Evolutionary conservation across 1,140 invertebrate species (phyloP), one percentile per base, ranked within the genome.

Genomic region (Sminthurides bifidus): DNA sequence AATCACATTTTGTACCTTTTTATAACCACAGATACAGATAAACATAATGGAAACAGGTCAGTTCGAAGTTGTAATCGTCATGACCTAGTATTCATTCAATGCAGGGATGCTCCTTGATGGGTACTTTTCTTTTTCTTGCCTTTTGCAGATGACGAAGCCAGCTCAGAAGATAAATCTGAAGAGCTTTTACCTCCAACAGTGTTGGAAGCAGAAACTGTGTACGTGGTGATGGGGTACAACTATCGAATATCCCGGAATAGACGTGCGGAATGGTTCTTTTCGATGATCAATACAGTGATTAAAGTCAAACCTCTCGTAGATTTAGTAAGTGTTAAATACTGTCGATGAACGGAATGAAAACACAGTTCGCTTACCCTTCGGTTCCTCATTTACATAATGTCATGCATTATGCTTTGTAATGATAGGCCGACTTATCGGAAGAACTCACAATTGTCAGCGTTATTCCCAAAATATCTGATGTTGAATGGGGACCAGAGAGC

Each of bases 181-280:
- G 54, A 49, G n/a, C 19, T 15, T 3, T 27, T 27, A 15, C 15
- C 33, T 2, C 45, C 17, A 19, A 29, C 6, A 26, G 44, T 75
- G 56, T 66, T 81, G n/a, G 77, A 81, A 66, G 83, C 83, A 29
- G 76, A 77, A 43, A 76, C 77, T 44, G 75, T 85, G 2, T 85
- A 80, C 68, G 69, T 85, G 14, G 67, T 85, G 23, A 80, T 87
- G 79, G 82, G 81, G 62, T 81, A 82, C 66, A 77, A 81, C 51
- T 82, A 83, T 64, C 77, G 82, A 24, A 79, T 87, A 58, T 86
- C 84, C 21, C 73, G 84, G 60, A 85, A 85, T 70, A 75, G 81
- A 24, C 71, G 85, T 63, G 78, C 82, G 40, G 79, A 83, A 64
- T 88, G 85, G 84, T 81, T 81, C 66, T 73, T 87, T 23, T 75